phyloP scores from a whole-genome alignment of 1,140 invertebrate species.

The Goniozus legneri region DNA sequence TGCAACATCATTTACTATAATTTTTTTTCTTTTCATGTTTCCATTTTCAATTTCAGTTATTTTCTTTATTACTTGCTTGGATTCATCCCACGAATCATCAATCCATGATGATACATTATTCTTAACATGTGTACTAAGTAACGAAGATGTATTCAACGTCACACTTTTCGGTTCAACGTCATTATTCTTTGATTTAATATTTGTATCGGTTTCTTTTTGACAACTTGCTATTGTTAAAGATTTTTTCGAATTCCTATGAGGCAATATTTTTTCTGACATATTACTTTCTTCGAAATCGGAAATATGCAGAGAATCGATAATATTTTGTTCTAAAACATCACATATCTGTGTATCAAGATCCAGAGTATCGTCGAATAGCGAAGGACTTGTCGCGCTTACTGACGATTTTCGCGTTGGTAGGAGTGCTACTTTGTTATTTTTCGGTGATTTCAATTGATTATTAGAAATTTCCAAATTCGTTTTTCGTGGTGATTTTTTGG shows the following conservation, averaged over 20 bases:
- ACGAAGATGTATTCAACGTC: no score
- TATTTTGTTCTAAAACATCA: slow-evolving; percentile 45
- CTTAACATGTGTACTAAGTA: slow-evolving; percentile 1
- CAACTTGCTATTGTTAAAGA: no score
- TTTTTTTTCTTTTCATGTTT: slow-evolving; percentile 6
- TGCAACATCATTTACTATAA: no score
- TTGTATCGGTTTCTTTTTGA: no score
- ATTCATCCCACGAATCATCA: slow-evolving; percentile 40
- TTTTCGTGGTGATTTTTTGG: neutral
- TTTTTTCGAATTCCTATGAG: no score
- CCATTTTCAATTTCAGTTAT: slow-evolving; percentile 6
- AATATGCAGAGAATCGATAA: slow-evolving; percentile 29
- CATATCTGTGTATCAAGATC: slow-evolving; percentile 43
- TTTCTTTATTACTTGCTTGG: slow-evolving; percentile 12
- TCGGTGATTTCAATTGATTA: no score
- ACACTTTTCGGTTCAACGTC: no score
- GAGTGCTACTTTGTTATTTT: no score
- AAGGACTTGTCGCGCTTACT: slow-evolving; percentile 35
- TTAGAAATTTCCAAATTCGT: neutral
- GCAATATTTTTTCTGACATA: slow-evolving; percentile 9
- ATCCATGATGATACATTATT: slow-evolving; percentile 24
- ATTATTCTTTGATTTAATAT: no score
- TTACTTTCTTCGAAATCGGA: slow-evolving; percentile 28
- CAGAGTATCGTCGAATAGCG: slow-evolving; percentile 44
- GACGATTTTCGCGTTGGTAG: no score